Percentiles rank a stretch among this genome's conserved stretches.
Evolutionary conservation across 2,797 vertebrate genomes (phyloP).

Genomic region (Podarcis siculus): DNA sequence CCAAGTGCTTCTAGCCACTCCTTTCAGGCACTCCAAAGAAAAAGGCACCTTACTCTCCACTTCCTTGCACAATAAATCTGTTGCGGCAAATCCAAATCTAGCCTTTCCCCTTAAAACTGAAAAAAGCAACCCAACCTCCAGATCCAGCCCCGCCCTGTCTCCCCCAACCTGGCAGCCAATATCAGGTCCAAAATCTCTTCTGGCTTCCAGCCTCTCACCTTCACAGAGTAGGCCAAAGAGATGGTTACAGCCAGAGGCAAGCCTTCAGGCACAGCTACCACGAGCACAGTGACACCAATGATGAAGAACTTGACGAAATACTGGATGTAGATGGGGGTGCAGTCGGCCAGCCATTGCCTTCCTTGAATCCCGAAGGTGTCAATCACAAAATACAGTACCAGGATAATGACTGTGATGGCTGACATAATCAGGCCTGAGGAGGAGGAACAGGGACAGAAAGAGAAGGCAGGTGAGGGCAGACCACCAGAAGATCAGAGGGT

Average conservation of each 20-base stretch:
- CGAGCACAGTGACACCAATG: constrained; percentile 94
- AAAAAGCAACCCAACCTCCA: not conserved
- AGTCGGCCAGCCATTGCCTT: constrained; percentile 86
- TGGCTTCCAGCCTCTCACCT: constrained; percentile 78
- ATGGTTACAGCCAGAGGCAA: constrained; percentile 96
- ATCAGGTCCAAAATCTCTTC: not conserved
- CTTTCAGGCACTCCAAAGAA: not conserved
- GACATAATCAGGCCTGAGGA: constrained; percentile 94
- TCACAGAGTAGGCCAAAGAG: constrained; percentile 96
- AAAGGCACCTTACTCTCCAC: not conserved
- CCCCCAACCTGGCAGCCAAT: not conserved
- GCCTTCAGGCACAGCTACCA: constrained; percentile 96
- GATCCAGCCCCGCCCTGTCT: not conserved
- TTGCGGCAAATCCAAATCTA: not conserved
- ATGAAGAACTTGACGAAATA: constrained; percentile 99
- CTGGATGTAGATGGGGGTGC: constrained; percentile 95
- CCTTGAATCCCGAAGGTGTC: constrained; percentile 88
- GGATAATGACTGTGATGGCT: constrained; percentile 91
- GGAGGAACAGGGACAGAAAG: not conserved
- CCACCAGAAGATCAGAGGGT: not conserved
- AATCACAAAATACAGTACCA: constrained; percentile 95
- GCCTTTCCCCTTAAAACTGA: not conserved
- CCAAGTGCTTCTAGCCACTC: not conserved
- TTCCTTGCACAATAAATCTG: not conserved
- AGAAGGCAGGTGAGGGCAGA: not conserved